Evolutionary conservation across 2,888 invertebrate species (phyloP).

Genomic region (Danaus chrysippus): DNA sequence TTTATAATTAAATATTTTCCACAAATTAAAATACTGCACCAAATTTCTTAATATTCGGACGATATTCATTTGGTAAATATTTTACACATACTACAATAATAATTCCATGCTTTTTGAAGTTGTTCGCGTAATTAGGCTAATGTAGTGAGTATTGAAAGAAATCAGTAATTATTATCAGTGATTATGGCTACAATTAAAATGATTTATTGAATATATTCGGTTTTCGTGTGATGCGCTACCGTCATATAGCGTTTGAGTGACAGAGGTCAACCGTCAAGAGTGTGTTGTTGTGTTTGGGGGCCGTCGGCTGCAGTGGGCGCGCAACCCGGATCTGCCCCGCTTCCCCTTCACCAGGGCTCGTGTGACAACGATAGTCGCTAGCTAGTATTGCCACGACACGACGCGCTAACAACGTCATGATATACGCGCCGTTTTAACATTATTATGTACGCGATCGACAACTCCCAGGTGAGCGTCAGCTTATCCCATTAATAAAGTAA

Average conservation of each 20-base stretch:
- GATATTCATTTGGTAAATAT: no score
- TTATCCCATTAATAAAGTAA: slow-evolving; percentile 24
- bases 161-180: no score
- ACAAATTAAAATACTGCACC: no score
- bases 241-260: slow-evolving; percentile 41
- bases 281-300: slow-evolving; percentile 64
- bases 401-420: slow-evolving; percentile 49
- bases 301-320: slow-evolving; percentile 71
- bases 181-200: not conserved
- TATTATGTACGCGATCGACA: slow-evolving; percentile 75
- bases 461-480: slow-evolving; percentile 66
- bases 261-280: slow-evolving; percentile 66
- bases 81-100: no score
- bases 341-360: slow-evolving; percentile 72
- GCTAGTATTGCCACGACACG: slow-evolving; percentile 68
- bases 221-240: slow-evolving; percentile 41
- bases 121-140: no score
- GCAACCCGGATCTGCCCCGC: slow-evolving; percentile 77
- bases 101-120: no score
- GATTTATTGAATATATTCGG: slow-evolving; percentile 7
- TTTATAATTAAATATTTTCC: no score
- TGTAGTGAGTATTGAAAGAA: no score
- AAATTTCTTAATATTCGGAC: no score
- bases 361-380: slow-evolving; percentile 59
- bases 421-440: slow-evolving; percentile 55